Conservation (phyloP, 2,113 vertebrate genomes). For the Menidia beryllina region DNA sequence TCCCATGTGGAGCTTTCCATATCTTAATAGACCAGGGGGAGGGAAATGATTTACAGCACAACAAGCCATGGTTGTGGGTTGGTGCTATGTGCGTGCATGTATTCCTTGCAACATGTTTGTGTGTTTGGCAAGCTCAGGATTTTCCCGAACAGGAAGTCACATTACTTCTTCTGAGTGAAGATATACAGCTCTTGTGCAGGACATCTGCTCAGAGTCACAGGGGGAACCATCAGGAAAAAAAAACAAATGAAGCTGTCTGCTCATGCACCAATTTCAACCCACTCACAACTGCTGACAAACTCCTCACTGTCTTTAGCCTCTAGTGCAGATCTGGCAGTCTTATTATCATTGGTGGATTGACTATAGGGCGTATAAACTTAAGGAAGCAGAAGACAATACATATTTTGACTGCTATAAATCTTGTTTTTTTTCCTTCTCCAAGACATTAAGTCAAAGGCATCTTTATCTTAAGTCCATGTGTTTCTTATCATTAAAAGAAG, state of each 20-base stretch:
- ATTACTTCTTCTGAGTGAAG: constrained; percentile 61
- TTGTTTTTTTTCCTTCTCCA: too few relatives aligned
- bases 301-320: constrained; percentile 22
- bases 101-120: constrained; percentile 27
- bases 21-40: constrained; percentile 81
- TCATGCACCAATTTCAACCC: constrained; percentile 32
- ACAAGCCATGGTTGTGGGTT: constrained; percentile 44
- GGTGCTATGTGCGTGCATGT: constrained; percentile 16
- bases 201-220: constrained; percentile 56
- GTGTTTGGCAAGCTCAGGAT: constrained; percentile 66
- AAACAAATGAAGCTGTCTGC: constrained; percentile 55
- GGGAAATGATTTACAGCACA: constrained; percentile 77
- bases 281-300: constrained; percentile 36
- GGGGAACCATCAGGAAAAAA: constrained; percentile 25
- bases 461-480: too few relatives aligned
- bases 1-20: constrained; percentile 77
- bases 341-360: background rate
- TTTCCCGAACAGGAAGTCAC: constrained; percentile 48
- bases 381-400: too few relatives aligned
- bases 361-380: background rate
- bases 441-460: too few relatives aligned
- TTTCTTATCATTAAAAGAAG: too few relatives aligned
- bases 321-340: constrained; percentile 22
- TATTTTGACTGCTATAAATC: too few relatives aligned
- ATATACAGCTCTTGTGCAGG: constrained; percentile 49